Base-by-base conservation (phyloP, 2,797 vertebrate genomes). In the Graptemys geographica region DNA sequence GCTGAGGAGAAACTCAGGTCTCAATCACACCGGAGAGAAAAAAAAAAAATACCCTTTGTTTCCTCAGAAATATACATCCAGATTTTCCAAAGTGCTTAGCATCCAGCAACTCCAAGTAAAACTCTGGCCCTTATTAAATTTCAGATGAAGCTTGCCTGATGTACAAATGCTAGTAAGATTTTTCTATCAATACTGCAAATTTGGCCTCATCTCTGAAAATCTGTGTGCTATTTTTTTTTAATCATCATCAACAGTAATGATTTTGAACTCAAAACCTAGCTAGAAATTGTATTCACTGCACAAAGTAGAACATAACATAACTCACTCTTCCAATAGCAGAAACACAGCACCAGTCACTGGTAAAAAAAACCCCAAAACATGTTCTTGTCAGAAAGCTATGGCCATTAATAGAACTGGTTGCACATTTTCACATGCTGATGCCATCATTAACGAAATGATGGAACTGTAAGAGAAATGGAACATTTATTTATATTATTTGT, bases 271-370 rank as follows among this genome's bases (percentile, higher is more conserved):
- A 62, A 25, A 59, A 47, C n/a, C 57, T 15, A 69, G 51, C 82
- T 57, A 51, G 25, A 55, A 52, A 53, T 69, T 44, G 6, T 76
- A 72, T 21, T 37, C 37, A 65, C 37, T 51, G 27, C 5, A 28
- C 53, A 89, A 83, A 90, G 74, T 4, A 86, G 82, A 15, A 81
- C 3, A 87, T 2, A 84, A 44, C 23, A 79, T 37, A 88, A 82
- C 41, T 90, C 76, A 85, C 79, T 18, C 44, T 90, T 95, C 33
- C 91, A 93, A 76, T 87, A 83, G 91, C 12, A 92, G 83, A 81
- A 23, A 91, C 5, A 81, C 65, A 1, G 1, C 15, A 78, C 84
- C 10, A 4, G 89, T 5, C 65, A 83, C 31, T 33, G 8, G 6
- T 81, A 5, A 92, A 89, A 88, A 13, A 18, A 55, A 8, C 1